Evolutionary conservation across 2,888 invertebrate species (phyloP), one percentile per base, ranked within the genome.

Genomic region (Leucozona laternaria): DNA sequence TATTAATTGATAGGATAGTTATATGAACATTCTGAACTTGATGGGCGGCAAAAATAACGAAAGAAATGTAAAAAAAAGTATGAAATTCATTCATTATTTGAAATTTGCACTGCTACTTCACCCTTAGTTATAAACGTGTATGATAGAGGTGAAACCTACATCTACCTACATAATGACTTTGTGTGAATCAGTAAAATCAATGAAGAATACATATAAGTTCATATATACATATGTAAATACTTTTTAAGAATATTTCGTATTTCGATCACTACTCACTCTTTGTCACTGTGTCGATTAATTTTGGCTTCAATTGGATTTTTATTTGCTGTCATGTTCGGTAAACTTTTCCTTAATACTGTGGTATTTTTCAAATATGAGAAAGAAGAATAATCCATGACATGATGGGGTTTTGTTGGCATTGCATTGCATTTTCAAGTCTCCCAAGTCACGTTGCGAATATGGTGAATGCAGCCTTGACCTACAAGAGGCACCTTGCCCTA

Each of bases 251-350:
- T 58, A 60, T 77, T 79, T 7, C 10, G 37, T 34, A 71, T 45
- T 64, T 17, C n/a, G 53, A 53, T 28, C 25, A 62, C 43, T 71
- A 50, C n/a, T n/a, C n/a, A n/a, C n/a, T 40, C 45, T 22, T 25
- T 0, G 15, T 48, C 31, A 28, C 20, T 40, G 40, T 62, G 77
- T 43, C 62, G 68, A 80, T 81, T 85, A 81, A 81, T 85, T 68
- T 77, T 85, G 85, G 85, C 80, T 77, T 10, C 45, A 57, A 80
- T 77, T 77, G 77, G 31, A 73, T 85, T 81, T 70, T 53, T 81
- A 81, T 85, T 85, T 85, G 57, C 85, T 62, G 34, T 55, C 84
- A 80, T 85, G 79, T 68, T 80, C 79, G 70, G 83, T 62, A 85
- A 76, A 85, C 79, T 66, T 72, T 62, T 60, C 60, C 57, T 50